Evolutionary conservation across 2,113 vertebrate genomes (phyloP).

Genomic region (Hypanus sabinus): DNA sequence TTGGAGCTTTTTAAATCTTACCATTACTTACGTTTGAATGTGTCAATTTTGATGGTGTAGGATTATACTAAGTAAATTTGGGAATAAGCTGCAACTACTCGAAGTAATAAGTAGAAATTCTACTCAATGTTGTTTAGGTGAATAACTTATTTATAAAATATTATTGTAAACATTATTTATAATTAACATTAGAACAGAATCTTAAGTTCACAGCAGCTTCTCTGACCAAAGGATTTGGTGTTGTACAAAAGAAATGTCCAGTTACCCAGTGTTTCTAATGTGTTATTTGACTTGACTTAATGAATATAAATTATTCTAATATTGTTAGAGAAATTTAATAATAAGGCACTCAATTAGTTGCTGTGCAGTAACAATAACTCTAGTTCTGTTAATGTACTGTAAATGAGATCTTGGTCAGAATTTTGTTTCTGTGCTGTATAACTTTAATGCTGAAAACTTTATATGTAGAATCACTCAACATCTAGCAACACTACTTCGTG

Average conservation of each 20-base stretch:
- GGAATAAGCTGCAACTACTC: background rate
- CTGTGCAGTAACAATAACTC: background rate
- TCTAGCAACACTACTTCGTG: background rate
- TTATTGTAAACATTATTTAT: background rate
- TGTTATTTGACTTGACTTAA: too few species aligned
- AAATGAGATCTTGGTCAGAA: too few species aligned
- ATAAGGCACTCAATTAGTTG: background rate
- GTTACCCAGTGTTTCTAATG: too few species aligned
- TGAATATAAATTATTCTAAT: background rate
- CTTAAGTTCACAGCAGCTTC: background rate
- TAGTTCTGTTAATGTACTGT: background rate
- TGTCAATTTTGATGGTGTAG: background rate
- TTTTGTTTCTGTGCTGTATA: background rate
- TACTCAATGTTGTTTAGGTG: background rate
- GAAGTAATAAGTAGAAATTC: background rate
- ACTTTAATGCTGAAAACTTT: background rate
- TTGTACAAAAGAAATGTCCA: background rate
- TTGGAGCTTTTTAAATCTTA: conserved; percentile 49
- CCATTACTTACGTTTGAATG: background rate
- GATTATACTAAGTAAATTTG: background rate
- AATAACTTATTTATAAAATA: background rate
- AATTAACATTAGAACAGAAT: too few species aligned
- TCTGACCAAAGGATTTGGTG: background rate
- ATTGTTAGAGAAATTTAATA: background rate
- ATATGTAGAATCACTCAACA: background rate